Percentiles rank a stretch among this genome's conserved stretches.
Evolutionary conservation across 2,888 invertebrate genomes (phyloP).

Genomic region (Eledona agricola): DNA sequence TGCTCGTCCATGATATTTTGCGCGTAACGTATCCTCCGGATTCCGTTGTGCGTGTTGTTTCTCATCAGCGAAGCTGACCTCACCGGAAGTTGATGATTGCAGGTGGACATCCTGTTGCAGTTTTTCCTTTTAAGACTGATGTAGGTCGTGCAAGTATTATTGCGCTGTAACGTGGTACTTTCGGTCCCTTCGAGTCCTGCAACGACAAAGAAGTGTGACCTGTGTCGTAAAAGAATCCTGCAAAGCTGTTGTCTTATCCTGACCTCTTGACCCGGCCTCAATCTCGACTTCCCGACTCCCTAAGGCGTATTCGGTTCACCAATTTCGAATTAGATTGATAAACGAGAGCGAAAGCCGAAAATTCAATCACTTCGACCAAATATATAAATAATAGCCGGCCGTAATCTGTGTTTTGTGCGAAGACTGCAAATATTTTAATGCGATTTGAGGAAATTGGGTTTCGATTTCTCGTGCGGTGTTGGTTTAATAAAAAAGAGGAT

Average conservation of each 20-base stretch:
- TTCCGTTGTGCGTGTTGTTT: constrained; percentile 38
- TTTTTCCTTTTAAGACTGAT: constrained; percentile 66
- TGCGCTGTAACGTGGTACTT: constrained; percentile 68
- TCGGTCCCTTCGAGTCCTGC: constrained; percentile 63
- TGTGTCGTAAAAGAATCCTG: neutral
- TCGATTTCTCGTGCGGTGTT: neutral
- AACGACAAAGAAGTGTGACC: constrained; percentile 25
- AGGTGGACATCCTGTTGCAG: constrained; percentile 49
- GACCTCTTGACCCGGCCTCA: constrained; percentile 2
- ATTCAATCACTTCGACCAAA: constrained; percentile 5
- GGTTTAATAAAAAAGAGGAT: constrained; percentile 8
- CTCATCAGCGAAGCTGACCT: constrained; percentile 54
- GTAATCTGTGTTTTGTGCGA: too few species aligned
- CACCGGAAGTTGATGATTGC: constrained; percentile 50
- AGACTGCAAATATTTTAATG: constrained; percentile 2
- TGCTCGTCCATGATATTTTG: constrained; percentile 43
- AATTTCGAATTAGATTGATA: constrained; percentile 1
- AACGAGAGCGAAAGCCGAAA: constrained; percentile 7
- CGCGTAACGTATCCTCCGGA: constrained; percentile 38
- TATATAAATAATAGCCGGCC: constrained; percentile 1
- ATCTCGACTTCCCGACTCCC: constrained; percentile 2
- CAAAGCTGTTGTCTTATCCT: constrained; percentile 2
- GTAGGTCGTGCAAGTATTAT: constrained; percentile 72
- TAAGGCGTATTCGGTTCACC: constrained; percentile 1
- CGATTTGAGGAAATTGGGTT: constrained; percentile 1